A percentile compares a stretch with the other conserved stretches of the same genome.
Conservation (phyloP, 1,140 invertebrate genomes). For the Oedothorax gibbosus region DNA sequence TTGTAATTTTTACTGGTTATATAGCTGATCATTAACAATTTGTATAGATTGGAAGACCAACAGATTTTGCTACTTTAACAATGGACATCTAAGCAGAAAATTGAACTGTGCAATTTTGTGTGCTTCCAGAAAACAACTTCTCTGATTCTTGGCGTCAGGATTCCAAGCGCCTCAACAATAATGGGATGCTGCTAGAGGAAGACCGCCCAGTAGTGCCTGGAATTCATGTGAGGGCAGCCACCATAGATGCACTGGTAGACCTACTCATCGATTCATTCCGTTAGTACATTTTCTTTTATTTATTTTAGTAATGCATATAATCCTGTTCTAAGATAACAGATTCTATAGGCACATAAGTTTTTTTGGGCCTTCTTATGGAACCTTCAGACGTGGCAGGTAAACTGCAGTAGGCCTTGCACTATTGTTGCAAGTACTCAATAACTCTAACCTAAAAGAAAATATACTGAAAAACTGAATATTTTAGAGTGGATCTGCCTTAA, state of each 20-base stretch:
- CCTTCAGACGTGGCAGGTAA: no score
- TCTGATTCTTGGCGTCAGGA: slow-evolving; percentile 42
- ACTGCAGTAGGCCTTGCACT: no score
- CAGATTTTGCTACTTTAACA: not conserved
- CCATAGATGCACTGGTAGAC: slow-evolving; percentile 67
- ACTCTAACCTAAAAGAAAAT: no score
- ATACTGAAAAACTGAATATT: no score
- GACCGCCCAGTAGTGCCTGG: slow-evolving; percentile 67
- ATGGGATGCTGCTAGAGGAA: slow-evolving; percentile 63
- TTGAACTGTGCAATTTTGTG: not conserved
- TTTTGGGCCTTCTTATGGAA: no score
- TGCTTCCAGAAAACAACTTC: slow-evolving; percentile 33
- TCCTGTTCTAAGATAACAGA: no score
- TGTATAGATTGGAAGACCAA: not conserved
- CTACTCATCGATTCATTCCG: slow-evolving; percentile 68
- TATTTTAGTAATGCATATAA: not conserved
- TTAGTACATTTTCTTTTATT: slow-evolving; percentile 62
- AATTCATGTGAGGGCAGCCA: slow-evolving; percentile 67
- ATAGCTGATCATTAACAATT: not conserved
- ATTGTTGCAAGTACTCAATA: no score
- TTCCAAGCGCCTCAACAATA: slow-evolving; percentile 42
- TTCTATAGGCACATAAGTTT: no score
- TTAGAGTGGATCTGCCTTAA: no score
- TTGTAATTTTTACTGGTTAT: not conserved
- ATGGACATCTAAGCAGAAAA: not conserved